phyloP scores from a whole-genome alignment of 2,888 invertebrate genomes.

The Scaptomyza tumidula region DNA sequence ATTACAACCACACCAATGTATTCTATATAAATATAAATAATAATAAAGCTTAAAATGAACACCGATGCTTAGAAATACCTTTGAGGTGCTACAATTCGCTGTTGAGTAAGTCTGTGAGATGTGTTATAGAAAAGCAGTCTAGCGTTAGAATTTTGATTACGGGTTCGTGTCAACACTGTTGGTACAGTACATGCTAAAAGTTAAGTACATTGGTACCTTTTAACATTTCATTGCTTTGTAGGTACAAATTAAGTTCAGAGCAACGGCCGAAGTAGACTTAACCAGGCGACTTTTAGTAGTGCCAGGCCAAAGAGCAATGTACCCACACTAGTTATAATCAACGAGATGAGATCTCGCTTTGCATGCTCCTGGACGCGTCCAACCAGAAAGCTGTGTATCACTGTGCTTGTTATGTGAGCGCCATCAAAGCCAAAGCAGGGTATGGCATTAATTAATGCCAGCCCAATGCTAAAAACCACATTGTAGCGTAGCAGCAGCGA shows the following conservation, averaged over 20 bases:
- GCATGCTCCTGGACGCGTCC: slow-evolving; percentile 86
- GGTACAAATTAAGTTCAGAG: slow-evolving; percentile 22
- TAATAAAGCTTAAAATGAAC: slow-evolving; percentile 31
- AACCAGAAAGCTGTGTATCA: slow-evolving; percentile 87
- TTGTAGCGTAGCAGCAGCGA: slow-evolving; percentile 92
- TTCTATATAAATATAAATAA: slow-evolving; percentile 32
- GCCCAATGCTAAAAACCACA: slow-evolving; percentile 94
- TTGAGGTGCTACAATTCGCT: slow-evolving; percentile 67
- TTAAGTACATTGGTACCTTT: background rate
- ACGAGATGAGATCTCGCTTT: slow-evolving; percentile 87
- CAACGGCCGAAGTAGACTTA: slow-evolving; percentile 79
- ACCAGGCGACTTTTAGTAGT: slow-evolving; percentile 86
- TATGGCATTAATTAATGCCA: slow-evolving; percentile 95
- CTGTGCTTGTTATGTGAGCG: slow-evolving; percentile 91
- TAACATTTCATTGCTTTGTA: background rate
- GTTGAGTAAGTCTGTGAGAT: slow-evolving; percentile 27
- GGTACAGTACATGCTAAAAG: too few relatives aligned
- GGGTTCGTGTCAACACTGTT: slow-evolving; percentile 17
- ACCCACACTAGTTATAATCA: slow-evolving; percentile 90
- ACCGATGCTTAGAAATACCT: slow-evolving; percentile 56
- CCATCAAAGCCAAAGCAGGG: slow-evolving; percentile 98
- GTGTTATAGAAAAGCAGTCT: slow-evolving; percentile 58
- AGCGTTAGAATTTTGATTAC: slow-evolving; percentile 31
- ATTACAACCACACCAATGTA: slow-evolving; percentile 29
- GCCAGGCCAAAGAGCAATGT: slow-evolving; percentile 89